A percentile compares a stretch with the other conserved stretches of the same genome.
phyloP scores from a whole-genome alignment of 2,888 invertebrate genomes.

The Acrobasis repandana region DNA sequence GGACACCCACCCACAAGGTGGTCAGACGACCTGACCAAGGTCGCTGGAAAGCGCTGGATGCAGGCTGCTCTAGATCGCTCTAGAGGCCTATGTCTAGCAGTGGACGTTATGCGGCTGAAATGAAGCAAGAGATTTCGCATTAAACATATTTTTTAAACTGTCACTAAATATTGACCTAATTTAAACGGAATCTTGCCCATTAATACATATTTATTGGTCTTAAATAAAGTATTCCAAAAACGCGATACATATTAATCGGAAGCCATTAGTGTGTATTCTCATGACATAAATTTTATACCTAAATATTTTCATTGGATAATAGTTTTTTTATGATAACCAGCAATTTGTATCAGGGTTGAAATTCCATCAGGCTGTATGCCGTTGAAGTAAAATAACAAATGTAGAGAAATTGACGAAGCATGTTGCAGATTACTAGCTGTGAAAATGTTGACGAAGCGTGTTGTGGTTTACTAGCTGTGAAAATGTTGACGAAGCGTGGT shows the following conservation, averaged over 20 bases:
- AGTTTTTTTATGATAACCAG: conserved; percentile 1
- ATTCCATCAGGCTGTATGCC: background rate
- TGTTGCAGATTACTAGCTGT: too few species aligned
- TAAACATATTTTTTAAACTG: background rate
- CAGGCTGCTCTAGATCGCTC: too few species aligned
- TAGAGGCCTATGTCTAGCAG: too few species aligned
- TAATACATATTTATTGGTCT: conserved; percentile 11
- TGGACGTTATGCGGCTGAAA: too few species aligned
- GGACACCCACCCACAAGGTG: too few species aligned
- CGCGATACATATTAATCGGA: background rate
- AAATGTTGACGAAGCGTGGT: too few species aligned
- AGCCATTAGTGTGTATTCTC: background rate
- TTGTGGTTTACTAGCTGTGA: too few species aligned
- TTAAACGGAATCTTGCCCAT: background rate
- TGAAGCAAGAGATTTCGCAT: background rate
- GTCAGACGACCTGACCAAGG: too few species aligned
- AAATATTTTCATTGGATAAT: conserved; percentile 1
- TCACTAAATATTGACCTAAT: background rate
- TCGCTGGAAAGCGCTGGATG: too few species aligned
- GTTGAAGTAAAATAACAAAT: background rate
- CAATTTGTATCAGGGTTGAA: background rate
- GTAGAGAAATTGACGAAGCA: background rate
- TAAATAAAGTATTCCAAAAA: background rate
- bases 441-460: too few species aligned
- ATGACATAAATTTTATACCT: conserved; percentile 1